phyloP scores from a whole-genome alignment of 1,140 invertebrate genomes.

The Drosophila watanabei region DNA sequence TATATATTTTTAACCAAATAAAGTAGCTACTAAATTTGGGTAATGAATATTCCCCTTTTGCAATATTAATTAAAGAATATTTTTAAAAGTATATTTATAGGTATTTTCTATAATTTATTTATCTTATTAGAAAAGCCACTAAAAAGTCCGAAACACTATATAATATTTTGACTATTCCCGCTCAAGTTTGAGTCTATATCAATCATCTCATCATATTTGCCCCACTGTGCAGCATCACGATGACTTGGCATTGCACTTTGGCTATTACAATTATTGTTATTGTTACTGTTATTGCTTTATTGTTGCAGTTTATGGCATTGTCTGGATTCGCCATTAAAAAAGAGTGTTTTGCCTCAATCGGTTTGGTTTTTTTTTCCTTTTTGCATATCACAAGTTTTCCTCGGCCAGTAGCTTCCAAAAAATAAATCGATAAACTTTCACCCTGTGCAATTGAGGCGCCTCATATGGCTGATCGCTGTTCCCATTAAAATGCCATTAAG shows the following conservation, averaged over 20 bases:
- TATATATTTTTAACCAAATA: neutral
- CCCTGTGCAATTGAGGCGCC: conserved; percentile 20
- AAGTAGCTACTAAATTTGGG: neutral
- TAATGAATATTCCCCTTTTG: neutral
- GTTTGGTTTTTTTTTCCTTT: conserved; percentile 7
- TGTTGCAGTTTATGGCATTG: conserved; percentile 57
- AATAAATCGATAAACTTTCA: conserved; percentile 58
- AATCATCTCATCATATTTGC: neutral
- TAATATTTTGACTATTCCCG: too few species aligned
- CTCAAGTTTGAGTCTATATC: neutral
- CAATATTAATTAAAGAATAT: neutral
- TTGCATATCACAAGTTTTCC: conserved; percentile 46
- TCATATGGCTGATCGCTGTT: conserved; percentile 18
- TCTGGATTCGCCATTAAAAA: conserved; percentile 49
- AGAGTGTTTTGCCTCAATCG: conserved; percentile 17
- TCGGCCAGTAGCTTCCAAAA: conserved; percentile 41
- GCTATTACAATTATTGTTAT: conserved; percentile 57
- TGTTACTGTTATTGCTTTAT: conserved; percentile 57
- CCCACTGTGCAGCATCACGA: conserved; percentile 18
- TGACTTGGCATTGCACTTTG: conserved; percentile 51
- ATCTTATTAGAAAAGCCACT: too few species aligned
- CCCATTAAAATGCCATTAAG: conserved; percentile 54
- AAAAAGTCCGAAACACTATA: too few species aligned
- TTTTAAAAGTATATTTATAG: neutral
- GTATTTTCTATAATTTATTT: neutral